phyloP scores from a whole-genome alignment of 2,888 invertebrate genomes.

The Heliconius charithonia region DNA sequence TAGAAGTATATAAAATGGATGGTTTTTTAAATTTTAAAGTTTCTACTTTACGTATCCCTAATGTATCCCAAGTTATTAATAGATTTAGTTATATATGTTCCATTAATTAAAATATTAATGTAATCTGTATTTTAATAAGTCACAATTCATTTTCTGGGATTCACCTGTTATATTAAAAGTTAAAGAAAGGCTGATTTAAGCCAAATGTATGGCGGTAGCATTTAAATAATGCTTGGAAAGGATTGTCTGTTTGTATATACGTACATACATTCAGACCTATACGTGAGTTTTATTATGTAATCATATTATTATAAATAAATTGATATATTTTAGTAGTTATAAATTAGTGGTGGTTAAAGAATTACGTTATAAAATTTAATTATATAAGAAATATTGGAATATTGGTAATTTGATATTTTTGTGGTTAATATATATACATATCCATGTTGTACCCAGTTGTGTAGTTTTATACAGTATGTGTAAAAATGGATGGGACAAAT shows the following conservation, averaged over 20 bases:
- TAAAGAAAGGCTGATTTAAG: constrained; percentile 10
- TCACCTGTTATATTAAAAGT: not conserved
- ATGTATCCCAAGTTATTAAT: constrained; percentile 7
- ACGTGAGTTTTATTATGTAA: not conserved
- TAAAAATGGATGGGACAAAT: not conserved
- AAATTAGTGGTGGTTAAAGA: constrained; percentile 19
- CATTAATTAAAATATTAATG: not conserved
- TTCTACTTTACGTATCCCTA: not conserved
- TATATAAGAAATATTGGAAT: constrained; percentile 15
- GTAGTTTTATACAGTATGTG: constrained; percentile 15
- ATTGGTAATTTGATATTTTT: constrained; percentile 49
- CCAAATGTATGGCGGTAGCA: constrained; percentile 13
- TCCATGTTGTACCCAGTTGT: constrained; percentile 55
- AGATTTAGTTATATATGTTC: constrained; percentile 18
- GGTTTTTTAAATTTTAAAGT: not conserved
- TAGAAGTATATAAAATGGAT: not conserved
- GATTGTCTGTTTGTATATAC: not conserved
- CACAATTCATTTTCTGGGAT: not conserved
- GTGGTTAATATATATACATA: constrained; percentile 67
- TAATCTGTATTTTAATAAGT: constrained; percentile 10
- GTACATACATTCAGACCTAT: not conserved
- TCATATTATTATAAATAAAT: not conserved
- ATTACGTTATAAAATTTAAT: constrained; percentile 14
- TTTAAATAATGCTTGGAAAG: constrained; percentile 11
- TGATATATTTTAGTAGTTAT: not conserved